Conservation (phyloP, 2,888 invertebrate genomes). For the Pomacea canaliculata region DNA sequence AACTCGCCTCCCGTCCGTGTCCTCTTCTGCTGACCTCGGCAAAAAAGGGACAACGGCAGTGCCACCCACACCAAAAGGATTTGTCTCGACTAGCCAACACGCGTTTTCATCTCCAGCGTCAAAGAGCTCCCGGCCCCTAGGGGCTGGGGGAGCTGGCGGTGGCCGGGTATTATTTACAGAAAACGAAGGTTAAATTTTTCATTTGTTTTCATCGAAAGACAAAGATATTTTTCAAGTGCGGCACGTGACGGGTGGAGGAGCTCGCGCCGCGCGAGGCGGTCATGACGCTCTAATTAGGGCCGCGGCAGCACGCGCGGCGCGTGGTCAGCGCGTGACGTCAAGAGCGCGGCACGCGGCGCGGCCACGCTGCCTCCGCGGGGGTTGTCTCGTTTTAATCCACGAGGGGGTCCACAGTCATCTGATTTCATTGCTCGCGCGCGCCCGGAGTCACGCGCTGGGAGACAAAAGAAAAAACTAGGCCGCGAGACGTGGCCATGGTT, state of each 20-base stretch:
- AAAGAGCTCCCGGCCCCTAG: background rate
- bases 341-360: background rate
- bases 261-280: constrained; percentile 3
- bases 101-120: background rate
- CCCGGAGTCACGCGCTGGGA: constrained; percentile 6
- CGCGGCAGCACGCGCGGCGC: constrained; percentile 8
- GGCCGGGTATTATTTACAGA: constrained; percentile 15
- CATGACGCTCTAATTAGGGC: constrained; percentile 19
- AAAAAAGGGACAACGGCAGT: background rate
- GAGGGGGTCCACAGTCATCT: constrained; percentile 14
- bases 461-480: constrained; percentile 11
- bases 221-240: constrained; percentile 18
- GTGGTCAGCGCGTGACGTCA: constrained; percentile 17
- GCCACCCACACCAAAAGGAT: constrained; percentile 4
- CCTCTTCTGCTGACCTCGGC: too few relatives aligned
- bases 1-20: background rate
- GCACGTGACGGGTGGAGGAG: background rate
- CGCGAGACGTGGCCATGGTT: background rate
- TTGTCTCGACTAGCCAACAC: constrained; percentile 11
- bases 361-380: constrained; percentile 4
- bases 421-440: background rate
- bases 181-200: constrained; percentile 14
- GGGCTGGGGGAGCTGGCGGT: background rate
- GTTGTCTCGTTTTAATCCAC: background rate
- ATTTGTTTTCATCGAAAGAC: constrained; percentile 14